Evolutionary conservation across 2,888 invertebrate genomes (phyloP), one percentile per base, ranked within the genome.

Genomic region (Poecilobothrus nobilitatus): DNA sequence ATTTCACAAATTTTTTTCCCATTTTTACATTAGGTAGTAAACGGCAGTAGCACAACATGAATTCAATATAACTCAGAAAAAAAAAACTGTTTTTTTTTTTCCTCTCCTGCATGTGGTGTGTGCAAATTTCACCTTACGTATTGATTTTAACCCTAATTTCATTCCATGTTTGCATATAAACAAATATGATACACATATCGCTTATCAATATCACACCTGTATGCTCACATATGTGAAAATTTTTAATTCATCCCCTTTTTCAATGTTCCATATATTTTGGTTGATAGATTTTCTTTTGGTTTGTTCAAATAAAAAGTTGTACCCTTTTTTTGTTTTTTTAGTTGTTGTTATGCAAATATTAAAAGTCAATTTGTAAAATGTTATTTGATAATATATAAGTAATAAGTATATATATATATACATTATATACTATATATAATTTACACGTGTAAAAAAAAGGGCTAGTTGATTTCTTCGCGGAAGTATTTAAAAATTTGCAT

Each of bases 191-290:
- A 53, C 37, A 53, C 7, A 41, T 53, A 53, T 53, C 53, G 53
- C 53, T 53, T 53, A 53, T 53, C 53, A 53, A 53, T 53, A 53
- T 53, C 53, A 53, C 53, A 53, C 53, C 53, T 53, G 53, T 53
- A 53, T 53, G 53, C 41, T 41, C 41, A 41, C 41, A 41, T 41
- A 41, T 41, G 41, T 41, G 41, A 41, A 15, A 5, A 5, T 41
- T 41, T 41, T 41, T 41, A 5, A 12, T 12, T 41, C 41, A 41
- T 8, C 41, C 41, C 41, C 15, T 41, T 41, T 12, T 12, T 5
- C 9, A 41, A 5, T 3, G 9, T 41, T 3, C 15, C 15, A 41
- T 15, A 9, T 12, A 6, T 41, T 41, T 27, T 27, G 27, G 27
- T 27, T 27, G 27, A 27, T 27, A 27, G 5, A 27, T 37, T 37